Conservation (phyloP, 2,113 vertebrate species). For the Austrofundulus limnaeus region DNA sequence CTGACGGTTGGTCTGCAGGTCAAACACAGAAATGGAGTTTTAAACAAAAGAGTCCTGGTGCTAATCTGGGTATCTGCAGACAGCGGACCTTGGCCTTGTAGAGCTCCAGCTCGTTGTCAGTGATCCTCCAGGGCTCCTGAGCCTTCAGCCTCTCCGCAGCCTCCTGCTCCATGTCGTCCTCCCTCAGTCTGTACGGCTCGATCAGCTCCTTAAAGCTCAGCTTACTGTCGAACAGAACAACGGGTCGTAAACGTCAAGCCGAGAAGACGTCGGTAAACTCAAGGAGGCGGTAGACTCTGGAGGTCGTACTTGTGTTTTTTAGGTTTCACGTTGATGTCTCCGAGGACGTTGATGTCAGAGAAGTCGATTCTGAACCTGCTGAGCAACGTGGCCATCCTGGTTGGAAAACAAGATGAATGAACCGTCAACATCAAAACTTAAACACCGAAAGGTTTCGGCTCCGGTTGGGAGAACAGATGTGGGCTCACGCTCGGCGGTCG, state of each 20-base stretch:
- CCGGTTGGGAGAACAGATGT: background rate
- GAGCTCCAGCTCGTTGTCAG: conserved; percentile 95
- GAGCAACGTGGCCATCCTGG: conserved; percentile 94
- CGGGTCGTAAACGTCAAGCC: no score
- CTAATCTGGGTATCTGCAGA: background rate
- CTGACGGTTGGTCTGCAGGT: conserved; percentile 89
- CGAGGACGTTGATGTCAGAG: conserved; percentile 94
- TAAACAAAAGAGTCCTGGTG: background rate
- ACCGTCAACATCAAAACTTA: background rate
- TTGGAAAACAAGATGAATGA: background rate
- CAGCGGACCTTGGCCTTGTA: conserved; percentile 90
- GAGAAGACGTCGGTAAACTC: background rate
- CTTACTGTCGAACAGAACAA: conserved; percentile 77
- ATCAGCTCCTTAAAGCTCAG: conserved; percentile 92
- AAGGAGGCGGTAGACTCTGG: background rate
- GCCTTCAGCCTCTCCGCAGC: conserved; percentile 92
- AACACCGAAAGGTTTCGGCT: background rate
- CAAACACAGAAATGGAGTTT: background rate
- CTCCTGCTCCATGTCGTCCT: conserved; percentile 97
- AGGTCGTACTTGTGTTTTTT: conserved; percentile 90
- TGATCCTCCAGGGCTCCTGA: conserved; percentile 95
- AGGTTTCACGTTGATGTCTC: conserved; percentile 98
- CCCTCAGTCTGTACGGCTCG: conserved; percentile 92
- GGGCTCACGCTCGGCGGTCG: conserved; percentile 93
- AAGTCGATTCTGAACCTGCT: conserved; percentile 98